Percentiles rank a stretch among this genome's conserved stretches.
Conservation (phyloP, 2,888 invertebrate genomes). For the Syrphus vitripennis region DNA sequence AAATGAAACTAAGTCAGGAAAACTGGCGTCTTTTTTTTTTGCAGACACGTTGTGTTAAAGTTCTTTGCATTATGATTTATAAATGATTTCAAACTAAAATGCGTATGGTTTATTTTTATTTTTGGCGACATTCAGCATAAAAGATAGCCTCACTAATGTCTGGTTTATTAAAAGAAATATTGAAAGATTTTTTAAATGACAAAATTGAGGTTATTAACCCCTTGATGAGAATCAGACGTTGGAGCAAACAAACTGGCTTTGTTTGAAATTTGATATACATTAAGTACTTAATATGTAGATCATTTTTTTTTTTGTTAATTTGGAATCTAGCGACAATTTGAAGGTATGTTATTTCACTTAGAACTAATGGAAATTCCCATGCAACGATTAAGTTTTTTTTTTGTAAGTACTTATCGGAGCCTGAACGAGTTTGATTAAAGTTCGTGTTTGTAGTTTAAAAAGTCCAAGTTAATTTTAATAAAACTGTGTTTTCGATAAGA, state of each 20-base stretch:
- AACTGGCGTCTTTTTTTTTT: constrained; percentile 17
- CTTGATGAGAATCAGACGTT: neutral
- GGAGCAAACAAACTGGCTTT: neutral
- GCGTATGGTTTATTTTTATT: neutral
- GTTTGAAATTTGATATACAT: neutral
- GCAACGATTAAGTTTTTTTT: too few species aligned
- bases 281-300: neutral
- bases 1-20: neutral
- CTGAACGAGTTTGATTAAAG: too few species aligned
- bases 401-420: too few species aligned
- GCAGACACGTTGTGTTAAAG: neutral
- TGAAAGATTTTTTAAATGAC: neutral
- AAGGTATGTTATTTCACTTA: too few species aligned
- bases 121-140: neutral
- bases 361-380: too few species aligned
- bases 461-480: too few species aligned
- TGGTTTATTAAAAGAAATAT: neutral
- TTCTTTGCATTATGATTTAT: neutral
- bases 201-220: neutral
- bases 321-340: too few species aligned
- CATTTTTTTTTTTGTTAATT: neutral
- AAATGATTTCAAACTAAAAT: neutral
- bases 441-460: too few species aligned
- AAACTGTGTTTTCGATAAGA: too few species aligned
- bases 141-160: neutral